Base-by-base conservation (phyloP, 2,797 vertebrate genomes). In the Amblyopsis hoosieri region DNA sequence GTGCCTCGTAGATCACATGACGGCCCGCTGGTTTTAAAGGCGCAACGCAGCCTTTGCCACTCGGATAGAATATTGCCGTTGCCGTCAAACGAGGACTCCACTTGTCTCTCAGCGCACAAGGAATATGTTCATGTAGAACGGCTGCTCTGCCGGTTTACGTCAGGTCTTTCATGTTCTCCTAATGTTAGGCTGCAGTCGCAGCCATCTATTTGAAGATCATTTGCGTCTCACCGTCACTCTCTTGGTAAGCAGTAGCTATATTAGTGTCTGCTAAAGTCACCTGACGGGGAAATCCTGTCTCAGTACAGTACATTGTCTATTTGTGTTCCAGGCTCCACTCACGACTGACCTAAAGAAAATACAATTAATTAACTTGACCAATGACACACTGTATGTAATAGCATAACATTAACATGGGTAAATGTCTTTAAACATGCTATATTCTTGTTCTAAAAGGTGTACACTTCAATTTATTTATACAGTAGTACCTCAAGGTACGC, bases 1-100 rank as follows among this genome's bases (percentile, higher is more conserved):
- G 86, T 83, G 87, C 78, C 80, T 86, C 80, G 87, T 79, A 49
- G 81, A 90, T 93, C 91, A 93, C 90, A 91, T 93, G 91, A 93
- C 91, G 85, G 64, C 84, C 88, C 83, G 74, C 87, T 87, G 87
- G 52, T 92, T 93, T 93, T 94, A 94, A 93, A 93, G 92, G 89
- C 87, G 91, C 92, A 93, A 84, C 82, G 79, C 88, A 85, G 58
- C 71, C 67, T 74, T 64, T 89, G 90, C 71, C 78, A 45, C 71
- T 75, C 65, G 56, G 68, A 82, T 69, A 69, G 62, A 67, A 57
- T 54, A 67, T 62, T 82, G 72, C 51, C 47, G 67, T 59, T 33
- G 45, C 59, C 2, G 52, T 13, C 51, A 48, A 46, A 55, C 15
- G 12, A 66, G 67, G 60, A 67, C 13, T 54, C 8, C 9, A 14